These are phyloP conservation scores for Troilus luridus DNA, from an alignment of 2,888 invertebrate species.

Conservation along the genomic window DNA sequence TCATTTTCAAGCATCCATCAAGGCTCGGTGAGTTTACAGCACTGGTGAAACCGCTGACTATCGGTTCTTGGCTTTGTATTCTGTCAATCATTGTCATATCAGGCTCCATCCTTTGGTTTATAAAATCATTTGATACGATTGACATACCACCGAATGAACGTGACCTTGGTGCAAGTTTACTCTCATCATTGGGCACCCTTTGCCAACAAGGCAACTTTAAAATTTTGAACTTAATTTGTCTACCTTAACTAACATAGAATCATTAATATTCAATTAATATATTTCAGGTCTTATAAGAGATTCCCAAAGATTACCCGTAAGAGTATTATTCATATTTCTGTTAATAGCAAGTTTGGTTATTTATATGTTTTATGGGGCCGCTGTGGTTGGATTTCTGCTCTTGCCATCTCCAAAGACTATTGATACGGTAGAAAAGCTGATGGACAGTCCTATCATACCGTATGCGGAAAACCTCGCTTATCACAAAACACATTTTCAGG, in stretches of 20 bases:
- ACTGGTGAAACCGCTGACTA: constrained; percentile 63
- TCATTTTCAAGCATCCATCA: constrained; percentile 64
- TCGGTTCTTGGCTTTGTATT: constrained; percentile 62
- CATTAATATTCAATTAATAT: background rate
- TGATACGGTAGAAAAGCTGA: constrained; percentile 62
- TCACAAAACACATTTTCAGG: constrained; percentile 59
- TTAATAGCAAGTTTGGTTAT: constrained; percentile 63
- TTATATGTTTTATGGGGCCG: constrained; percentile 64
- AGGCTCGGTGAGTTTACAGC: constrained; percentile 63
- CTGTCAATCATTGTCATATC: constrained; percentile 55
- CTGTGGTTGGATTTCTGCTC: constrained; percentile 64
- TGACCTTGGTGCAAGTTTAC: constrained; percentile 58
- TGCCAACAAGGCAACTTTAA: constrained; percentile 63
- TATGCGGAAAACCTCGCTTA: constrained; percentile 64
- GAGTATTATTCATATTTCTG: constrained; percentile 60
- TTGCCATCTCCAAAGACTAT: constrained; percentile 64
- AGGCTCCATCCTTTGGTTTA: constrained; percentile 60
- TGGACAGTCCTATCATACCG: constrained; percentile 62
- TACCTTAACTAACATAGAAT: background rate
- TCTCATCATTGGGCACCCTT: constrained; percentile 62
- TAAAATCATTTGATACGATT: constrained; percentile 52
- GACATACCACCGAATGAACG: constrained; percentile 60
- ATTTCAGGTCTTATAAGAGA: constrained; percentile 57
- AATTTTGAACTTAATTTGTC: background rate
- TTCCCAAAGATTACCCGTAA: constrained; percentile 60